Base-by-base conservation (phyloP, 2,888 invertebrate genomes). In the Parascotia fuliginaria region DNA sequence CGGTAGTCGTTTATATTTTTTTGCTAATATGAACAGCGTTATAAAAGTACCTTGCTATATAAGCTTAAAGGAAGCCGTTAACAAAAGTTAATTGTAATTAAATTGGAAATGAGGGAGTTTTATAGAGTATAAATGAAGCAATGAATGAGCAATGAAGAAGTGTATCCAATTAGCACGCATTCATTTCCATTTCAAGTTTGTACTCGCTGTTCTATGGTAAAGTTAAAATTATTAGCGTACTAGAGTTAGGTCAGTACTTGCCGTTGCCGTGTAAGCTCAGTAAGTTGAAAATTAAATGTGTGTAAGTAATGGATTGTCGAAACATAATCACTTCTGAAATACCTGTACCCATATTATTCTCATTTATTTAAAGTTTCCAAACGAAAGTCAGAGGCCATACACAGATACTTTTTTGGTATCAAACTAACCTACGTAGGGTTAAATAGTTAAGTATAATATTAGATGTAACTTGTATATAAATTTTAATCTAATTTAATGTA, bases 381-480 rank as follows among this genome's bases (percentile, higher is more conserved):
- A 63, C 46, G 19, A 49, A 70, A 68, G 55, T 76, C 70, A 78
- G 81, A 81, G 81, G 88, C 89, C 88, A 89, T 89, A 87, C 72
- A 79, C 65, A 34, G 72, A 72, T 78, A 73, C 78, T 70, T 71
- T 69, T 73, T 75, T 73, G 69, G 79, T 80, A 77, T 81, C 80
- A 68, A 77, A 67, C 66, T 67, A 75, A 74, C 71, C 73, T 71
- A 73, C 60, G 79, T 87, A 85, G 82, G 72, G 74, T 79, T 78
- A 73, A 82, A 66, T 82, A 83, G 75, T 79, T 89, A 87, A 83
- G 81, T 79, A 81, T 2, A 19, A 24, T 75, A 72, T 81, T 89
- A 90, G 87, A 68, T 72, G 67, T 89, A 86, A 88, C 77, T 81
- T 92, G 92, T 92, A 92, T 91, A 92, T 92, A 90, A 77, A 85